Percentiles rank a stretch among this genome's conserved stretches.
phyloP scores from a whole-genome alignment of 1,140 invertebrate genomes.

The Drosophila arizonae region DNA sequence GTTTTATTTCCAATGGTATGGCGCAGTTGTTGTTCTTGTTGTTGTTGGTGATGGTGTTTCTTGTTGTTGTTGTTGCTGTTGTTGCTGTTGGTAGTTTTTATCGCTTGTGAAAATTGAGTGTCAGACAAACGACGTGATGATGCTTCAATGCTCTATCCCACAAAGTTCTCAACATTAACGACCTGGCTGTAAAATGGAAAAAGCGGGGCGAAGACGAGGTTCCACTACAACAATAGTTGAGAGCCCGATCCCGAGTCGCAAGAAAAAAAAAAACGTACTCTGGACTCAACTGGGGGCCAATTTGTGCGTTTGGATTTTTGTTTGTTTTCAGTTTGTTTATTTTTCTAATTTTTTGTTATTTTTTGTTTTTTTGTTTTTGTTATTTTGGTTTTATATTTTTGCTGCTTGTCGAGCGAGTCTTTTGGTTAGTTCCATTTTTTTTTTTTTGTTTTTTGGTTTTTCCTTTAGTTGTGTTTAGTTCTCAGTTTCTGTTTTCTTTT shows the following conservation, averaged over 20 bases:
- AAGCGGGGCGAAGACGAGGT: constrained; percentile 11
- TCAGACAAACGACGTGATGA: constrained; percentile 42
- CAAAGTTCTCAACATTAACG: constrained; percentile 18
- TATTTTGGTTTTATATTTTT: constrained; percentile 24
- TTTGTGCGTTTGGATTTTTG: constrained; percentile 41
- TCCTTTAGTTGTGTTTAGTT: neutral
- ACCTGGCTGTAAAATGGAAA: constrained; percentile 3
- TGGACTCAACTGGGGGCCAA: constrained; percentile 30
- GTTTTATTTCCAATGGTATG: constrained; percentile 76
- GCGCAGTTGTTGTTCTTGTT: constrained; percentile 59
- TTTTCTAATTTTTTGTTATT: constrained; percentile 27
- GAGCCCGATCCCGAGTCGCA: neutral
- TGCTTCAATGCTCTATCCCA: constrained; percentile 46
- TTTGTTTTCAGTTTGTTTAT: constrained; percentile 4
- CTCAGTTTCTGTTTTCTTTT: neutral
- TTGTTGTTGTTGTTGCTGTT: constrained; percentile 39
- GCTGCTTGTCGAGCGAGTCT: constrained; percentile 45
- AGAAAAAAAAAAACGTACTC: neutral
- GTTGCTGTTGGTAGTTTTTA: constrained; percentile 12
- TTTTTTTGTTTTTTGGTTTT: constrained; percentile 2
- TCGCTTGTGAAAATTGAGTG: constrained; percentile 23
- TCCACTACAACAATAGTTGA: constrained; percentile 21
- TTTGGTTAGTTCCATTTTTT: constrained; percentile 15
- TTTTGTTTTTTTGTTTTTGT: constrained; percentile 16
- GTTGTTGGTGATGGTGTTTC: constrained; percentile 51